Evolutionary conservation across 1,140 invertebrate species (phyloP).

Genomic region (Heliconius hewitsoni): DNA sequence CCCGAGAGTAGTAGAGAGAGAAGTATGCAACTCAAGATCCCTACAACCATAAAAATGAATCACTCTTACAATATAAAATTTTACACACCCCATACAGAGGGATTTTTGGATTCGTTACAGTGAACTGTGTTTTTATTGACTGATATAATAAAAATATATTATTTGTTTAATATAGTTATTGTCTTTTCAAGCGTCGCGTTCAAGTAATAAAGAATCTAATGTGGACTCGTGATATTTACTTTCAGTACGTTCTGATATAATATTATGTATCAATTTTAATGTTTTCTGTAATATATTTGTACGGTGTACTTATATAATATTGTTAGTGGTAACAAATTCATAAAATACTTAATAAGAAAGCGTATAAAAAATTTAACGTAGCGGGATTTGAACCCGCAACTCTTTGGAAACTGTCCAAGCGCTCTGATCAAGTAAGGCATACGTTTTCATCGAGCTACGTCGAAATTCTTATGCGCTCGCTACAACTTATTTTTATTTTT

Average conservation of each 20-base stretch:
- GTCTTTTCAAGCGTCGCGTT: conserved; percentile 1
- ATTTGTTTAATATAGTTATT: conserved; percentile 26
- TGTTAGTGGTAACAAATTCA: no score
- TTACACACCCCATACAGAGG: conserved; percentile 63
- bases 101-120: conserved; percentile 63
- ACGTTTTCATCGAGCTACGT: no score
- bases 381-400: no score
- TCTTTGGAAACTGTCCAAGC: no score
- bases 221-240: neutral
- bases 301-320: no score
- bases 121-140: conserved; percentile 61
- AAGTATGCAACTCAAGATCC: conserved; percentile 46
- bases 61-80: conserved; percentile 69
- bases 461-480: no score
- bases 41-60: conserved; percentile 69
- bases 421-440: no score
- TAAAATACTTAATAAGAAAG: no score
- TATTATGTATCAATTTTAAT: neutral
- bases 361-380: no score
- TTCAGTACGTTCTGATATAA: neutral
- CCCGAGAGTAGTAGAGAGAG: conserved; percentile 32
- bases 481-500: no score
- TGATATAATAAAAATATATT: conserved; percentile 41
- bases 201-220: neutral
- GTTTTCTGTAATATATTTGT: neutral